These are phyloP conservation scores for Drosophila nigromelanica DNA, from an alignment of 1,140 invertebrate species.

Conservation along the genomic window DNA sequence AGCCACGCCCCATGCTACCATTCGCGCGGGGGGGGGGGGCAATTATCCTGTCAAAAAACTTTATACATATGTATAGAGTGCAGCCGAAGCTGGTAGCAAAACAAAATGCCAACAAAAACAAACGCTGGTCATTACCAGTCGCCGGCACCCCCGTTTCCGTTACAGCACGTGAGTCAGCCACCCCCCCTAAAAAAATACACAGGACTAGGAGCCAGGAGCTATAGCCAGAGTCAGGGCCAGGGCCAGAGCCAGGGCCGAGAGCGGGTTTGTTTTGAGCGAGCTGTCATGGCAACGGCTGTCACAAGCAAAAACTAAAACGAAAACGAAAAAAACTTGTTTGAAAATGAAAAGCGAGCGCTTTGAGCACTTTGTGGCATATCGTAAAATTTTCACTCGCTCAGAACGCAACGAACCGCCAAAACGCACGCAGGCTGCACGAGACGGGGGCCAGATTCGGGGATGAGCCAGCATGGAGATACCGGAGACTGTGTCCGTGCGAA, in stretches of 20 bases:
- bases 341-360: constrained; percentile 24
- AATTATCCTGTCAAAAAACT: constrained; percentile 77
- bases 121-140: constrained; percentile 53
- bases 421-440: constrained; percentile 30
- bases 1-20: constrained; percentile 1
- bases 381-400: constrained; percentile 56
- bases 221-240: not conserved
- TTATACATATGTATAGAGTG: constrained; percentile 14
- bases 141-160: constrained; percentile 54
- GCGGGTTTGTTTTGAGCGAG: constrained; percentile 54
- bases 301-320: not conserved
- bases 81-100: constrained; percentile 71
- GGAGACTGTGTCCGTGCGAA: constrained; percentile 75
- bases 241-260: constrained; percentile 7
- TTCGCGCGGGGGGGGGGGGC: constrained; percentile 18
- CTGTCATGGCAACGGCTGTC: constrained; percentile 68
- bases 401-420: constrained; percentile 60
- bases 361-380: constrained; percentile 24
- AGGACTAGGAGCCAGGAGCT: not conserved
- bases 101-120: constrained; percentile 81
- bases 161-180: constrained; percentile 66
- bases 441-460: constrained; percentile 27
- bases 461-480: constrained; percentile 77
- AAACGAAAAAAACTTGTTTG: constrained; percentile 11
- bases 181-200: not conserved